Conservation (phyloP, 1,140 invertebrate species). For the Pararge aegeria region DNA sequence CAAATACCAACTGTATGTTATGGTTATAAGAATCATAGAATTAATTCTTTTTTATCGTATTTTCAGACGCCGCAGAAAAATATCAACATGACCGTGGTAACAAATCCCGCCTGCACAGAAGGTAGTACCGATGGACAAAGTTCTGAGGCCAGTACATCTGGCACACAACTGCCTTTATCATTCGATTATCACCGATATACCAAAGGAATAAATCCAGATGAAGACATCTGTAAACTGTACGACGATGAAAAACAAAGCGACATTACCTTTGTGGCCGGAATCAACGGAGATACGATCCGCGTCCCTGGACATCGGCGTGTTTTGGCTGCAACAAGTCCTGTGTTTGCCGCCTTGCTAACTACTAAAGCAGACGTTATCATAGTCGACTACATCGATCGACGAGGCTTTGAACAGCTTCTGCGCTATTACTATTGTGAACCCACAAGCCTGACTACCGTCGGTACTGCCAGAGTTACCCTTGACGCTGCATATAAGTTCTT, state of each 20-base stretch:
- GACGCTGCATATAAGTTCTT: constrained; percentile 86
- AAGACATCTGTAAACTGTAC: constrained; percentile 49
- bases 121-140: constrained; percentile 33
- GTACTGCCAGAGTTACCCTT: constrained; percentile 83
- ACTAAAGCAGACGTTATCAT: constrained; percentile 75
- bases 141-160: constrained; percentile 31
- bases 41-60: constrained; percentile 20
- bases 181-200: constrained; percentile 31
- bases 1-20: neutral
- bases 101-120: constrained; percentile 66
- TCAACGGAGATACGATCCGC: constrained; percentile 81
- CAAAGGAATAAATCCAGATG: constrained; percentile 21
- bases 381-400: constrained; percentile 83
- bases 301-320: constrained; percentile 85
- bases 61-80: constrained; percentile 45
- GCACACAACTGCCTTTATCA: constrained; percentile 23
- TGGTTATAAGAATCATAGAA: too few species aligned
- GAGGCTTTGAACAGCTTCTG: constrained; percentile 85
- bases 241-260: constrained; percentile 84
- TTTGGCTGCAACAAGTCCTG: constrained; percentile 82
- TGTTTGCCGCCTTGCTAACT: constrained; percentile 61
- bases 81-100: constrained; percentile 62
- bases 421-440: constrained; percentile 83
- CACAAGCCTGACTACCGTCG: constrained; percentile 82
- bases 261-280: constrained; percentile 84